A percentile compares a stretch with the other conserved stretches of the same genome.
Conservation (phyloP, 1,140 invertebrate genomes). For the Scaptomyza hsui region DNA sequence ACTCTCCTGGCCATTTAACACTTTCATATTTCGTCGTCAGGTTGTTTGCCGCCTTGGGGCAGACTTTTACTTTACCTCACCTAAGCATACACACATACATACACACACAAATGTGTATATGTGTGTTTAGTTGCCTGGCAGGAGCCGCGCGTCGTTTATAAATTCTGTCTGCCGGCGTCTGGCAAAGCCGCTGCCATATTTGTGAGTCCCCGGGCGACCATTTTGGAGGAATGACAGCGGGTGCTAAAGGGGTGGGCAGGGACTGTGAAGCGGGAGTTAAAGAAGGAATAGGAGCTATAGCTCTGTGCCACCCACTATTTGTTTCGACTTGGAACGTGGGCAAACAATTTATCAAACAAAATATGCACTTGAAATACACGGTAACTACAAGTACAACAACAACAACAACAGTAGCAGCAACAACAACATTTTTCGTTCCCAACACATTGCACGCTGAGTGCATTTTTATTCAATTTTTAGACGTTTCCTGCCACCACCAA, state of each 20-base stretch:
- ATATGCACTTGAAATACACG: conserved; percentile 79
- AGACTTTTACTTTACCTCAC: conserved; percentile 67
- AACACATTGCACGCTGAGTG: conserved; percentile 58
- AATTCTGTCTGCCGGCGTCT: conserved; percentile 53
- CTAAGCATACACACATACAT: conserved; percentile 11
- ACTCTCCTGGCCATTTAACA: conserved; percentile 68
- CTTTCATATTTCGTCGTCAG: conserved; percentile 73
- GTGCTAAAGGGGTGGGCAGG: background rate
- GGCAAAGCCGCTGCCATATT: conserved; percentile 68
- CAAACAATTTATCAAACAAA: conserved; percentile 81
- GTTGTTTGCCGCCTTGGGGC: conserved; percentile 64
- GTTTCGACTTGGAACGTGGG: conserved; percentile 70
- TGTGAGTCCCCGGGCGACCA: conserved; percentile 75
- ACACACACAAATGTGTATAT: conserved; percentile 1
- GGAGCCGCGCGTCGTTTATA: conserved; percentile 60
- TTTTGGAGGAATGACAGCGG: conserved; percentile 46
- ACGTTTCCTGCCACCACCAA: background rate
- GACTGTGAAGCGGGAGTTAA: background rate
- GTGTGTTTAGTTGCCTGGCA: conserved; percentile 10
- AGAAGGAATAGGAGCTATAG: conserved; percentile 6
- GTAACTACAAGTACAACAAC: conserved; percentile 43
- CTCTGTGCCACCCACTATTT: conserved; percentile 26
- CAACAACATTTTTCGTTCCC: conserved; percentile 15
- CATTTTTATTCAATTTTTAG: conserved; percentile 73
- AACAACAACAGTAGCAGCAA: too few species aligned